These are phyloP conservation scores for Drymonia ruficornis DNA, from an alignment of 2,888 invertebrate genomes.

Conservation along the genomic window DNA sequence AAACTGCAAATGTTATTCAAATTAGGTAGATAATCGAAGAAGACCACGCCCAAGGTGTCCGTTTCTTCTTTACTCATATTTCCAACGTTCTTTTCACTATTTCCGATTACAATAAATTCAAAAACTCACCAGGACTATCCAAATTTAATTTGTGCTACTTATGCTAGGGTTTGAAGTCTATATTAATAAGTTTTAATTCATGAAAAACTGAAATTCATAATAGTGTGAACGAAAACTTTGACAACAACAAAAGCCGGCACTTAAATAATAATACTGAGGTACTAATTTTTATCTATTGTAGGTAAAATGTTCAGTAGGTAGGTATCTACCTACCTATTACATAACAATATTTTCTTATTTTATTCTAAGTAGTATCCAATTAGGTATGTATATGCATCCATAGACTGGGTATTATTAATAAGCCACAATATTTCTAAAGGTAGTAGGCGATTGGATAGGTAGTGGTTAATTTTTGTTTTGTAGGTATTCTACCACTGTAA, in stretches of 20 bases:
- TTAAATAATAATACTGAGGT: not conserved
- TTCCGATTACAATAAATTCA: not conserved
- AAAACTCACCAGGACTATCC: not conserved
- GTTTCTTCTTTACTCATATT: conserved; percentile 37
- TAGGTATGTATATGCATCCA: too few relatives aligned
- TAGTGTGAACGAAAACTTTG: not conserved
- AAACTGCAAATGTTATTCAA: conserved; percentile 5
- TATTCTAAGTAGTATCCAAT: too few relatives aligned
- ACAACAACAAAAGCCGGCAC: not conserved
- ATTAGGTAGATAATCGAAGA: conserved; percentile 29
- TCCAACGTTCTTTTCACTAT: conserved; percentile 14
- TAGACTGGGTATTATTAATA: too few relatives aligned
- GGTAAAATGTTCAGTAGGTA: too few relatives aligned
- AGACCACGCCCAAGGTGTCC: conserved; percentile 63
- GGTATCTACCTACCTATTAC: too few relatives aligned
- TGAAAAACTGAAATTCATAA: conserved; percentile 10
- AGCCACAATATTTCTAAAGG: too few relatives aligned
- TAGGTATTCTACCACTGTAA: too few relatives aligned
- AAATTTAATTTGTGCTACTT: not conserved
- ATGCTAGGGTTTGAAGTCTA: not conserved
- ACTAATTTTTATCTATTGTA: not conserved
- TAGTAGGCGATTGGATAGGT: too few relatives aligned
- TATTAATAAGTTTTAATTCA: conserved; percentile 28
- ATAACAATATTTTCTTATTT: too few relatives aligned
- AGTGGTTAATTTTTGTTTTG: too few relatives aligned